Evolutionary conservation across 2,888 invertebrate genomes (phyloP).

Genomic region (Gastracanthus pulcherrimus): DNA sequence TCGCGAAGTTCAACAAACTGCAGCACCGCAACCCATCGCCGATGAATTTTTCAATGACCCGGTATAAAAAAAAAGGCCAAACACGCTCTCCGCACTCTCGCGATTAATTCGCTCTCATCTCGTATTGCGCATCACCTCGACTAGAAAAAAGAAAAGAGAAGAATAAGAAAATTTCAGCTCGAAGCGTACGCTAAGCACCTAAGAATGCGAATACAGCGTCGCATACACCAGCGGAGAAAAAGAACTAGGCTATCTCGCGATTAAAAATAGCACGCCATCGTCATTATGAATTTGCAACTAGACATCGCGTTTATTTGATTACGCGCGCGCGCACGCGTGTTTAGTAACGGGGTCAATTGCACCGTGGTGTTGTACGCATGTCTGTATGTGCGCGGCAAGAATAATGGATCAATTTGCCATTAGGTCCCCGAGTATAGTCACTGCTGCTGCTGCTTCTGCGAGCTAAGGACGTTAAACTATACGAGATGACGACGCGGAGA

Average conservation of each 20-base stretch:
- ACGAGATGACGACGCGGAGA: neutral
- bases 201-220: neutral
- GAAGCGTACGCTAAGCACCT: no score
- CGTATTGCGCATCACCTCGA: no score
- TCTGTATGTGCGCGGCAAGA: conserved; percentile 12
- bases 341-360: conserved; percentile 27
- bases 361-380: no score
- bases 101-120: no score
- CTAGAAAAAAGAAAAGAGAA: conserved; percentile 15
- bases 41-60: neutral
- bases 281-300: conserved; percentile 27
- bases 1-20: neutral
- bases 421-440: neutral
- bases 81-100: no score
- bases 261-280: conserved; percentile 28
- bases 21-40: no score
- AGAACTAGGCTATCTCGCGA: conserved; percentile 3
- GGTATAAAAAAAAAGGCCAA: no score
- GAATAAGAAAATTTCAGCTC: no score
- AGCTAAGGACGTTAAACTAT: neutral
- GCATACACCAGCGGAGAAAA: neutral
- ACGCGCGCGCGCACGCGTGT: neutral
- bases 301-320: conserved; percentile 29
- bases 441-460: neutral
- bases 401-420: conserved; percentile 51